Evolutionary conservation across 2,113 vertebrate genomes (phyloP), one percentile per base, ranked within the genome.

Genomic region (Pipa parva): DNA sequence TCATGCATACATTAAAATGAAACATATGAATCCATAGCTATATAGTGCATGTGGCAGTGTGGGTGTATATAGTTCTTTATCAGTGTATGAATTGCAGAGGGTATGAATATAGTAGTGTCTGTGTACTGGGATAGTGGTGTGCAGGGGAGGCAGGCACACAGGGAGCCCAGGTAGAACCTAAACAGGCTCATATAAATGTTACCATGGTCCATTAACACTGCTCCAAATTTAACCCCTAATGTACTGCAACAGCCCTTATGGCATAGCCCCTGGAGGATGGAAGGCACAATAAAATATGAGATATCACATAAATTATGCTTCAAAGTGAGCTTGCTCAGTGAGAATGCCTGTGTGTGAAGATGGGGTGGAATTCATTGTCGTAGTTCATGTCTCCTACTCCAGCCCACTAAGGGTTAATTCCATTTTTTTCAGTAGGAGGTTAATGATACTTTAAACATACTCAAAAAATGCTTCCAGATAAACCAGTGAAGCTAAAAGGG

Each of bases 101-200:
- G 29, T 36, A 6, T 21, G 29, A 36, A 31, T 58, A 36, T 13
- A 58, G 55, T 22, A 21, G 55, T 29, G 55, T 36, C n/a, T 58
- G 25, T 69, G 52, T 45, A 18, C 57, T 36, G 45, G 7, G 55
- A 58, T 7, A n/a, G 64, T 68, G 65, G 56, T 52, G 31, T 68
- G 66, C 66, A 69, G 66, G 66, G 25, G 66, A 22, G 52, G 57
- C 66, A 69, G 66, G 66, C 66, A 21, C 66, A 60, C 57, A 69
- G 33, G 66, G 66, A 61, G 66, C 46, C 25, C 58, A 69, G 66
- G 66, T 69, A 69, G 57, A 21, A 25, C 26, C 8, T 55, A 36
- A 28, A 37, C n/a, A 31, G 17, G 28, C 45, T 57, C 27, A 59
- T 7, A 28, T 31, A 45, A 68, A 42, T 42, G 39, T 42, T 1